These are phyloP conservation scores for Amyelois transitella DNA, from an alignment of 1,140 invertebrate species.

Conservation along the genomic window DNA sequence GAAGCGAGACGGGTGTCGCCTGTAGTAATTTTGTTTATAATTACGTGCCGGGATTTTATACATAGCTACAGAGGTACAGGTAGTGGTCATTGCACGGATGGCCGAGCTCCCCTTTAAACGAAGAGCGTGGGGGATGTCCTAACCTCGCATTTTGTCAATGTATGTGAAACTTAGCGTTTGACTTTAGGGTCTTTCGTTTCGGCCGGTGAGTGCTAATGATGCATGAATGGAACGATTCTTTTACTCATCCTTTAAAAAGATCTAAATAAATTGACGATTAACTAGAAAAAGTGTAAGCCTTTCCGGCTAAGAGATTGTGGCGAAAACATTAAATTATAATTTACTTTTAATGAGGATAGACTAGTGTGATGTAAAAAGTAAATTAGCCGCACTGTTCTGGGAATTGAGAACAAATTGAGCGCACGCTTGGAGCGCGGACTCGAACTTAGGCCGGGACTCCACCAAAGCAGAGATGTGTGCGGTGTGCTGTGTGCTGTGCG, in stretches of 20 bases:
- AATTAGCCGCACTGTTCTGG: slow-evolving; percentile 28
- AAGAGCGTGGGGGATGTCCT: slow-evolving; percentile 43
- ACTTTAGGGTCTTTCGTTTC: slow-evolving; percentile 50
- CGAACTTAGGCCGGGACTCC: no score
- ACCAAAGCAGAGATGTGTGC: no score
- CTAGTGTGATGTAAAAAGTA: slow-evolving; percentile 27
- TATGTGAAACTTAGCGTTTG: slow-evolving; percentile 26
- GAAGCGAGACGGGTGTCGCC: slow-evolving; percentile 35
- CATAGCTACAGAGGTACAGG: slow-evolving; percentile 49
- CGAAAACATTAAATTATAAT: slow-evolving; percentile 17
- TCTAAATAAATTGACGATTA: slow-evolving; percentile 8
- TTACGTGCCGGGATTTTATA: slow-evolving; percentile 58
- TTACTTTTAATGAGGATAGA: slow-evolving; percentile 30
- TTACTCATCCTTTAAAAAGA: slow-evolving; percentile 12
- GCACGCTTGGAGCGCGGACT: slow-evolving; percentile 2
- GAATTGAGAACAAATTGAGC: slow-evolving; percentile 30
- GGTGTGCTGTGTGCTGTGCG: no score
- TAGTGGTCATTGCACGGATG: slow-evolving; percentile 57
- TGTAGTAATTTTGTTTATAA: slow-evolving; percentile 58
- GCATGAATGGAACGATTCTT: slow-evolving; percentile 38
- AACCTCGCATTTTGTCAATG: slow-evolving; percentile 35
- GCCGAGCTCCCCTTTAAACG: slow-evolving; percentile 55
- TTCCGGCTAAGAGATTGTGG: background rate
- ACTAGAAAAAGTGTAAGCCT: background rate
- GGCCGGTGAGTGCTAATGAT: slow-evolving; percentile 48